Evolutionary conservation across 2,888 invertebrate species (phyloP), one percentile per base, ranked within the genome.

Genomic region (Hermaeophaga mercurialis): DNA sequence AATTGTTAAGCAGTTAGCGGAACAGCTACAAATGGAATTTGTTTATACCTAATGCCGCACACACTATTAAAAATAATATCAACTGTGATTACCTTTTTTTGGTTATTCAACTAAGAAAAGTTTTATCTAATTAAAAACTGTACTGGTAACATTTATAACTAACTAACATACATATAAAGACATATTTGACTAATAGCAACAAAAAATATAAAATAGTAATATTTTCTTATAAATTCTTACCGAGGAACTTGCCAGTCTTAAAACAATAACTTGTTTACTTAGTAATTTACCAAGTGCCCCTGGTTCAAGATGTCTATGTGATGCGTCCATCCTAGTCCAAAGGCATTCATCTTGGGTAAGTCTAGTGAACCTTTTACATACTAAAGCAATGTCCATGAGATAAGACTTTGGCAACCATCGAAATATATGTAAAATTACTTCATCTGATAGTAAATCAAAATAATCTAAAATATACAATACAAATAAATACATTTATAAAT

Each of bases 241-340:
- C 81, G 90, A 88, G 0, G 92, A 82, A 72, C 89, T 88, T 2
- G 94, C 88, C 34, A 95, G 79, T 56, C 94, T 81, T 4, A 95
- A 78, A 48, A 91, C 86, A 44, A 86, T 79, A 0, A 92, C 89
- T 68, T 94, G 92, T 61, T 91, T 82, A 9, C 83, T 82, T n/a
- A 94, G 70, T 57, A 95, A 84, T 61, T 85, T 82, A 1, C 89
- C 90, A 6, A 96, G 71, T 0, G 88, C 86, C 36, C 88, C 88
- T 8, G 83, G 80, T 11, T 81, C 78, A 6, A 96, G 71, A 0
- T 85, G 83, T 66, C 86, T 85, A 58, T 85, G 84, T 6, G 90
- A 88, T 12, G 94, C 78, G 74, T 96, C 94, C 61, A 95, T 76
- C 12, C 93, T 81, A 34, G 87, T 85, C 96, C 96, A 96, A 0